Evolutionary conservation across 37 sponge, comb jelly and placozoan genomes (phyloP).

Genomic region (Petrosia ficiformis): DNA sequence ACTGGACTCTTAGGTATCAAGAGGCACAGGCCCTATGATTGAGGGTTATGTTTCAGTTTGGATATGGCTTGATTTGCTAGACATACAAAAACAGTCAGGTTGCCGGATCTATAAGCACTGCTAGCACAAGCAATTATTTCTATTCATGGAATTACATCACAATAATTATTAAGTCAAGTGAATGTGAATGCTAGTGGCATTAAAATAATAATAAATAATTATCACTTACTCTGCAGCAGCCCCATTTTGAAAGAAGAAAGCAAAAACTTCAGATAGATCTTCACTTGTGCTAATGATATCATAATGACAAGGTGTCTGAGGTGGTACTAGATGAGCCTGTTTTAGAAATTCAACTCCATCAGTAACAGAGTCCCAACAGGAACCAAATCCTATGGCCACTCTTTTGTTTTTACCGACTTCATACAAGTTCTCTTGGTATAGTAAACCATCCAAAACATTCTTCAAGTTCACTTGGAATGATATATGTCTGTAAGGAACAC

Average conservation of each 20-base stretch:
- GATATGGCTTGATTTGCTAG: no score
- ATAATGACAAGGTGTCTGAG: conserved; percentile 36
- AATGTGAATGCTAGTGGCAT: no score
- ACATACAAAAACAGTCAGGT: no score
- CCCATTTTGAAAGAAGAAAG: conserved; percentile 50
- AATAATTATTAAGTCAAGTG: no score
- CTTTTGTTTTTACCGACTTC: neutral
- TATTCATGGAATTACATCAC: no score
- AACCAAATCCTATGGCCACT: conserved; percentile 71
- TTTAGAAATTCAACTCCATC: conserved; percentile 44
- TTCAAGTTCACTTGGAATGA: neutral
- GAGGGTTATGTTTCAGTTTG: no score
- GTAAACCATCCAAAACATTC: neutral
- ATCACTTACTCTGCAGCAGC: conserved; percentile 68
- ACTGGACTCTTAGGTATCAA: no score
- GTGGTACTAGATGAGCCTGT: conserved; percentile 12
- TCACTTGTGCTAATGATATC: conserved; percentile 10
- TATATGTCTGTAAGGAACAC: neutral
- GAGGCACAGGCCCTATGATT: no score
- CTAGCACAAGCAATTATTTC: no score
- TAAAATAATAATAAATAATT: no score
- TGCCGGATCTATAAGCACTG: no score
- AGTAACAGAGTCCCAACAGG: conserved; percentile 40
- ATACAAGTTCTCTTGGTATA: neutral
- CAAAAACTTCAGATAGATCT: conserved; percentile 46